phyloP scores from a whole-genome alignment of 2,113 vertebrate genomes.

The Phainopepla nitens region DNA sequence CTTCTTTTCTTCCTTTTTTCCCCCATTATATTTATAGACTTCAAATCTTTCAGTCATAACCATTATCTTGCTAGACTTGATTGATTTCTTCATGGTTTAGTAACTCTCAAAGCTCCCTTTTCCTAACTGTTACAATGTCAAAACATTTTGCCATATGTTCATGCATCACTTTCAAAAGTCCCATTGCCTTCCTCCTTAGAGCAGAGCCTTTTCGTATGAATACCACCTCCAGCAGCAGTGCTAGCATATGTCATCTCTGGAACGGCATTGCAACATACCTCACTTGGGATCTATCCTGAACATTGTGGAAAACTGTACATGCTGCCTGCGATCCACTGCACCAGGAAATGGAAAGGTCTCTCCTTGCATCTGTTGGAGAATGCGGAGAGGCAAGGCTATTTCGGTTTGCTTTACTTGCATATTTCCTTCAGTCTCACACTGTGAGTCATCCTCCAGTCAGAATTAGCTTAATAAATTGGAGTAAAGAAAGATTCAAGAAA shows the following conservation, averaged over 20 bases:
- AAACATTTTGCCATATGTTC: conserved; percentile 41
- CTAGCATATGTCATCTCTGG: background rate
- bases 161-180: background rate
- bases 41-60: background rate
- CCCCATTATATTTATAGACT: background rate
- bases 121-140: conserved; percentile 2
- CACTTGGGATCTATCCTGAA: background rate
- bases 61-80: conserved; percentile 37
- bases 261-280: background rate
- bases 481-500: background rate
- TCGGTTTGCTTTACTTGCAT: background rate
- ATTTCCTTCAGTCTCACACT: background rate
- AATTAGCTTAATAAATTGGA: background rate
- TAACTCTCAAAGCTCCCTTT: conserved; percentile 13
- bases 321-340: background rate
- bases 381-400: background rate
- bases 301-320: background rate
- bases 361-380: background rate
- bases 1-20: background rate
- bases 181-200: background rate
- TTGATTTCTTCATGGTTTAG: background rate
- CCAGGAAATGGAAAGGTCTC: background rate
- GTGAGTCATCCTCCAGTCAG: background rate
- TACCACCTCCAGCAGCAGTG: background rate
- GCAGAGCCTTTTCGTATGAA: background rate